phyloP scores from a whole-genome alignment of 1,140 invertebrate genomes.

The Pemphigus obesinymphae region DNA sequence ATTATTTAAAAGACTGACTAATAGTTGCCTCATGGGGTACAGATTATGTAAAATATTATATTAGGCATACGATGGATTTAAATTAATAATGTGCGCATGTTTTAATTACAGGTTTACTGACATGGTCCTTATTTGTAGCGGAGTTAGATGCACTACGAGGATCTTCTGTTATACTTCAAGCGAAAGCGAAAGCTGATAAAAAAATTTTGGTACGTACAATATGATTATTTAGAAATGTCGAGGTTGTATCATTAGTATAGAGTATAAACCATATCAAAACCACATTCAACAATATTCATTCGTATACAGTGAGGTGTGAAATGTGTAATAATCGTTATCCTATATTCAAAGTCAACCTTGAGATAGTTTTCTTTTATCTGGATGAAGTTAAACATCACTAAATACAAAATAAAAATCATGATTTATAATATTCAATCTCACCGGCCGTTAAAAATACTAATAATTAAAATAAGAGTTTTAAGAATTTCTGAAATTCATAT shows the following conservation, averaged over 20 bases:
- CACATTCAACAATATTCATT: background rate
- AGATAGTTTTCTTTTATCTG: background rate
- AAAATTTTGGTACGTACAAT: constrained; percentile 42
- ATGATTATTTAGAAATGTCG: background rate
- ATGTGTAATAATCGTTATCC: background rate
- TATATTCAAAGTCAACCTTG: background rate
- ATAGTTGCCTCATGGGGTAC: background rate
- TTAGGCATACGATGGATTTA: background rate
- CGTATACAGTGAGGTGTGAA: background rate
- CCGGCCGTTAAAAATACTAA: too few species aligned
- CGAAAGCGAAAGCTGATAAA: constrained; percentile 46
- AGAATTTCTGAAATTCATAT: too few species aligned
- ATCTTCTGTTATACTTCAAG: constrained; percentile 46
- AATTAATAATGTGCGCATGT: background rate
- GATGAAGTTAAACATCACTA: background rate
- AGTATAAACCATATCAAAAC: background rate
- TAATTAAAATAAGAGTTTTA: too few species aligned
- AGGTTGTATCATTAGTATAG: background rate
- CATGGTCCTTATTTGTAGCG: constrained; percentile 33
- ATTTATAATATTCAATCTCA: background rate
- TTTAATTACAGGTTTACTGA: constrained; percentile 41
- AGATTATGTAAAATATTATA: background rate
- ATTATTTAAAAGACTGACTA: background rate
- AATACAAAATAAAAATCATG: background rate
- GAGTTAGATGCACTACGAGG: constrained; percentile 43